Base-by-base conservation (phyloP, 2,797 vertebrate species). In the Semaprochilodus insignis region DNA sequence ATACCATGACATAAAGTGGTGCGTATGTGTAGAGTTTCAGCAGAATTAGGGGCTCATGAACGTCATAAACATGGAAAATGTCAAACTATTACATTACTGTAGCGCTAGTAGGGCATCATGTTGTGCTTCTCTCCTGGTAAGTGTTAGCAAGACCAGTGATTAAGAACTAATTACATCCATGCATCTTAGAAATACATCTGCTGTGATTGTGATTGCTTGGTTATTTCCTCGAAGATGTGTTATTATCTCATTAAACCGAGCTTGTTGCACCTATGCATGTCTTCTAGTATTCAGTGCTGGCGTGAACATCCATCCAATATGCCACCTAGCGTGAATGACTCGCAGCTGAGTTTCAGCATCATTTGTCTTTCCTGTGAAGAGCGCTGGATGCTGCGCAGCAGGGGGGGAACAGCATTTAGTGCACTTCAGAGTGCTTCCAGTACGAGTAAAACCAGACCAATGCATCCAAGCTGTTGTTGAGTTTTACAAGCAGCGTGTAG, bases 21-120 rank as follows among this genome's bases (percentile, higher is more conserved):
- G 3, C 57, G n/a, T 57, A 57, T 21, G 17, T 74, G 72, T 34
- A 25, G 72, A 25, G 52, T 0, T 21, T 83, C 85, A 75, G 81
- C 82, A 77, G 81, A 80, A 25, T 31, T 2, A 75, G 74, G 82
- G 65, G 82, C 82, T 82, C 75, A 84, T 83, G 69, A 19, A 31
- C 82, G 77, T 85, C 83, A 81, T 83, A 90, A 74, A 60, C 80
- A 85, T 79, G 80, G n/a, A 34, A 70, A 81, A 83, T 85, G 88
- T 86, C 21, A 54, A 71, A 27, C 70, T 54, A 51, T 74, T 54
- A 55, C 16, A 19, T 55, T 59, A 31, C 73, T 75, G 54, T 60
- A 17, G 4, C 6, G 14, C 3, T 23, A 60, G 5, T 25, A 17
- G 14, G 44, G 34, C 44, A 14, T 34, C n/a, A 34, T 74, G 52